A percentile compares a stretch with the other conserved stretches of the same genome.
Conservation (phyloP, 2,888 invertebrate species). For the Bugulina stolonifera region DNA sequence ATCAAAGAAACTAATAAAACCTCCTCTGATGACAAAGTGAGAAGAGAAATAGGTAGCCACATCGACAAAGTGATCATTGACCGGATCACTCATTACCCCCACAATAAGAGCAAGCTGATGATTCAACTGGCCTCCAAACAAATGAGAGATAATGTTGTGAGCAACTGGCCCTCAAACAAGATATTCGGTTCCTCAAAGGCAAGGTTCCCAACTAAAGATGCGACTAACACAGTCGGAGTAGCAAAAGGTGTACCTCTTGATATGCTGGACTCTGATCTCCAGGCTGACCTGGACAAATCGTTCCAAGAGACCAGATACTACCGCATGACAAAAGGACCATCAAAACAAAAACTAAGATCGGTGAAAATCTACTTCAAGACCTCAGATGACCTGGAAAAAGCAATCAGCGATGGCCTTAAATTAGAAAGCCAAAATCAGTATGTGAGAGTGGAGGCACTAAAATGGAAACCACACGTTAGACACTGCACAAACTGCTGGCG, state of each 20-base stretch:
- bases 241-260: slow-evolving; percentile 5
- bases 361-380: neutral
- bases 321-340: slow-evolving; percentile 7
- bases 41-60: slow-evolving; percentile 20
- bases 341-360: slow-evolving; percentile 11
- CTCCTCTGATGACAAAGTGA: slow-evolving; percentile 11
- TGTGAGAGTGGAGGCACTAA: neutral
- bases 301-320: neutral
- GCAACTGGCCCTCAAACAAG: neutral
- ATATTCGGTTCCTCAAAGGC: slow-evolving; percentile 18
- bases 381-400: neutral
- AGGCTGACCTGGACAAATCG: neutral
- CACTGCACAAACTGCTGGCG: slow-evolving; percentile 22
- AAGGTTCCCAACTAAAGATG: neutral
- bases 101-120: neutral
- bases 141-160: neutral
- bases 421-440: slow-evolving; percentile 19
- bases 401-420: slow-evolving; percentile 7
- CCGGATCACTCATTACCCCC: slow-evolving; percentile 1
- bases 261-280: neutral
- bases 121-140: neutral
- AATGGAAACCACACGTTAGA: slow-evolving; percentile 16
- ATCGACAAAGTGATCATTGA: slow-evolving; percentile 18
- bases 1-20: slow-evolving; percentile 2
- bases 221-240: slow-evolving; percentile 1